Conservation (phyloP, 2,113 vertebrate species). For the Cavia aperea region DNA sequence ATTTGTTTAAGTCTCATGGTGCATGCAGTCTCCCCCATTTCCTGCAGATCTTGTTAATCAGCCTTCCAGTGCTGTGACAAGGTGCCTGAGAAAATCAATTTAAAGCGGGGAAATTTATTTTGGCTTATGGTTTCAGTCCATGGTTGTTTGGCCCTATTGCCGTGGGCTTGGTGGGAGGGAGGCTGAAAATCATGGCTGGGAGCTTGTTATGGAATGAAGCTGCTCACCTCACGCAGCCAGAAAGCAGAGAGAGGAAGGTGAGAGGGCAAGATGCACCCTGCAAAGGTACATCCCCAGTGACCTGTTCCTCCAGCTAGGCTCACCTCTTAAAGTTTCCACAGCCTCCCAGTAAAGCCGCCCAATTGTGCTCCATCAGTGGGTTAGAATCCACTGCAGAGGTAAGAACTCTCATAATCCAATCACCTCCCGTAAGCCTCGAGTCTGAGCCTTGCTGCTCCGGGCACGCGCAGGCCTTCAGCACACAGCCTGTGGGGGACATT, state of each 20-base stretch:
- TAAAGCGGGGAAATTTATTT: neutral
- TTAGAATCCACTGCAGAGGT: neutral
- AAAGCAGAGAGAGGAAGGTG: neutral
- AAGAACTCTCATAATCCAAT: neutral
- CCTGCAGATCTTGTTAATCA: neutral
- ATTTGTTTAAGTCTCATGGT: fast-evolving
- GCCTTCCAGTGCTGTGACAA: neutral
- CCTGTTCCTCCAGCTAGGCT: neutral
- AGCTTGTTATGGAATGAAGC: neutral
- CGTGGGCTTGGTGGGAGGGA: neutral
- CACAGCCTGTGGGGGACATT: neutral
- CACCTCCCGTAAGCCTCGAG: neutral
- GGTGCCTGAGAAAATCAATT: neutral
- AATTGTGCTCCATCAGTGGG: neutral
- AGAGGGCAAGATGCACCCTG: neutral
- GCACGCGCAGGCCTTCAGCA: neutral
- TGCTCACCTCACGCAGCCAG: neutral
- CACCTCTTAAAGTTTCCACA: neutral
- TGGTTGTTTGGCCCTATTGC: neutral
- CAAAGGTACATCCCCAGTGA: neutral
- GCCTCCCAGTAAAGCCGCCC: neutral
- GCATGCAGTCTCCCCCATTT: neutral
- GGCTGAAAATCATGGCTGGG: neutral
- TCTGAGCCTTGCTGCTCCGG: neutral
- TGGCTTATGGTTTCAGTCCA: neutral